Conservation (phyloP, 1,140 invertebrate genomes). For the Atta cephalotes region DNA sequence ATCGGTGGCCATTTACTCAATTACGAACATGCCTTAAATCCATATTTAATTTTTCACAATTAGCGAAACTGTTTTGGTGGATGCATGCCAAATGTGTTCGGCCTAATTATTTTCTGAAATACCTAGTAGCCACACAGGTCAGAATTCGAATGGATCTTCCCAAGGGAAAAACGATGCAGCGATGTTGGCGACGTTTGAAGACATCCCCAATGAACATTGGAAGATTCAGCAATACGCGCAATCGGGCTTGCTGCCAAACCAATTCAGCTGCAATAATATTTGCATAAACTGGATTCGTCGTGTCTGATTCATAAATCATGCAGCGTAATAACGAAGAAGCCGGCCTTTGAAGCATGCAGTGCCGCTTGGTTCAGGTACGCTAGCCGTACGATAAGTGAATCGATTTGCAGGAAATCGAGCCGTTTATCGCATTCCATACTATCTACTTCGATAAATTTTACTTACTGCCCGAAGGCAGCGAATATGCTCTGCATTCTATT, state of each 20-base stretch:
- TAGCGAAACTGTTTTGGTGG: constrained; percentile 10
- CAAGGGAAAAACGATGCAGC: constrained; percentile 13
- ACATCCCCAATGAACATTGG: constrained; percentile 64
- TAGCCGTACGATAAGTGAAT: constrained; percentile 27
- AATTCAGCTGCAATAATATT: constrained; percentile 84
- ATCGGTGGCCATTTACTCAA: constrained; percentile 7
- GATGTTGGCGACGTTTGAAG: neutral
- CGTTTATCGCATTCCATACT: constrained; percentile 30
- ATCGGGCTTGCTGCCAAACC: constrained; percentile 80
- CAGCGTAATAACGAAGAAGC: constrained; percentile 37
- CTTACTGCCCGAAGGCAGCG: neutral
- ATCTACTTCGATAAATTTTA: constrained; percentile 31
- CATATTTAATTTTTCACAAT: constrained; percentile 51
- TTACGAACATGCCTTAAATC: neutral
- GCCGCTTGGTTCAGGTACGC: constrained; percentile 44
- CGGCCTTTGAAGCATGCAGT: constrained; percentile 13
- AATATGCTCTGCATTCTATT: neutral
- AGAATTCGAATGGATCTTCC: constrained; percentile 43
- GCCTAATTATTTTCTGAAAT: constrained; percentile 67
- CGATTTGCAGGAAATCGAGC: constrained; percentile 43
- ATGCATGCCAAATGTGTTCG: constrained; percentile 61
- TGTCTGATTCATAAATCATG: constrained; percentile 79
- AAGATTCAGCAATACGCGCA: constrained; percentile 79
- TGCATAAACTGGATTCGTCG: constrained; percentile 82
- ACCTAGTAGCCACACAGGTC: constrained; percentile 7